Conservation (phyloP, 2,797 vertebrate genomes). For the Takifugu ocellatus region DNA sequence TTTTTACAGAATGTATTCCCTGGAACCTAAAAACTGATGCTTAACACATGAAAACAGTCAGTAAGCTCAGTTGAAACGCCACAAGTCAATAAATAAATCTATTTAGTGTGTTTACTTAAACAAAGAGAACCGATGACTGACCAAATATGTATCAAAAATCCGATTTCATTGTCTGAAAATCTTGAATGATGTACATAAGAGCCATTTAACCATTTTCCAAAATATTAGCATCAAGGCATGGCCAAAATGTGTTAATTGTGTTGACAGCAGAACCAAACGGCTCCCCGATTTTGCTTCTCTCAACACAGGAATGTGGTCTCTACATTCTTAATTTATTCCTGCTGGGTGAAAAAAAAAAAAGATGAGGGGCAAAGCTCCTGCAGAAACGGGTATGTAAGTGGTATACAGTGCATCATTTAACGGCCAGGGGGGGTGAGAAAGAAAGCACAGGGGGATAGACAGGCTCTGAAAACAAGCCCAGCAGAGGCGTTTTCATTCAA, state of each 20-base stretch:
- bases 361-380: conserved; percentile 16
- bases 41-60: neutral
- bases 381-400: conserved; percentile 14
- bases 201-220: conserved; percentile 24
- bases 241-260: conserved; percentile 41
- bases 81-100: neutral
- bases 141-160: conserved; percentile 36
- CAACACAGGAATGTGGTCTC: conserved; percentile 38
- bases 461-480: conserved; percentile 33
- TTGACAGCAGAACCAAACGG: conserved; percentile 33
- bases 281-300: conserved; percentile 14
- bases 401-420: conserved; percentile 26
- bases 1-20: neutral
- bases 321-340: conserved; percentile 41
- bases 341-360: conserved; percentile 49
- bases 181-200: conserved; percentile 43
- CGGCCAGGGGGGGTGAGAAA: neutral
- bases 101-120: too few relatives aligned
- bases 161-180: neutral
- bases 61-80: neutral
- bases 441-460: conserved; percentile 31
- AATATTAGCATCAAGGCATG: conserved; percentile 30
- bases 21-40: neutral
- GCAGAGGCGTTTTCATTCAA: conserved; percentile 50
- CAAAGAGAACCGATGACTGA: conserved; percentile 11